Conservation (phyloP, 2,888 invertebrate genomes). For the Thymelicus acteon region DNA sequence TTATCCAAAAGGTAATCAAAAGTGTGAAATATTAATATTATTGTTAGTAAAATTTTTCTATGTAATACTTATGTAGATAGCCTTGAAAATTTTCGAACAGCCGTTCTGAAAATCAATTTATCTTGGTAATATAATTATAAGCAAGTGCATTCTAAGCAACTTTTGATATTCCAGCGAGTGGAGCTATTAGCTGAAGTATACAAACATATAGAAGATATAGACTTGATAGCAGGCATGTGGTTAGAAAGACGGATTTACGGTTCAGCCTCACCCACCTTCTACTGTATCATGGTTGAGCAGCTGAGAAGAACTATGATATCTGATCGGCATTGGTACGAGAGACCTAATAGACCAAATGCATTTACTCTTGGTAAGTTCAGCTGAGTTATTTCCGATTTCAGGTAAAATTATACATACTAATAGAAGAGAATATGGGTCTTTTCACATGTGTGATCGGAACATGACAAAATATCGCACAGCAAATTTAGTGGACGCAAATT, state of each 20-base stretch:
- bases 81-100: neutral
- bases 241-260: conserved; percentile 91
- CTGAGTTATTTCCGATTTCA: neutral
- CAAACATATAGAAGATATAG: conserved; percentile 90
- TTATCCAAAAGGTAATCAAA: too few species aligned
- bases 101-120: neutral
- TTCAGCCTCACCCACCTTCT: conserved; percentile 93
- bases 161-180: conserved; percentile 47
- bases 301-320: conserved; percentile 90
- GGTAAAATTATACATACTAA: too few species aligned
- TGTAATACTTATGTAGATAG: too few species aligned
- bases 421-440: neutral
- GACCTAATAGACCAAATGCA: conserved; percentile 54
- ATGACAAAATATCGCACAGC: too few species aligned
- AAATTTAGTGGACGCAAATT: too few species aligned
- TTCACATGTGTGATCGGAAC: too few species aligned
- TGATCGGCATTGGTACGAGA: conserved; percentile 91
- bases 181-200: conserved; percentile 51
- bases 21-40: too few species aligned
- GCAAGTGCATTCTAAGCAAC: too few species aligned
- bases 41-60: too few species aligned
- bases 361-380: conserved; percentile 53
- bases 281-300: conserved; percentile 93
- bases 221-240: conserved; percentile 94
- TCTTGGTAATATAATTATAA: too few species aligned